Conservation (phyloP, 2,888 invertebrate species). For the Pteria penguin region DNA sequence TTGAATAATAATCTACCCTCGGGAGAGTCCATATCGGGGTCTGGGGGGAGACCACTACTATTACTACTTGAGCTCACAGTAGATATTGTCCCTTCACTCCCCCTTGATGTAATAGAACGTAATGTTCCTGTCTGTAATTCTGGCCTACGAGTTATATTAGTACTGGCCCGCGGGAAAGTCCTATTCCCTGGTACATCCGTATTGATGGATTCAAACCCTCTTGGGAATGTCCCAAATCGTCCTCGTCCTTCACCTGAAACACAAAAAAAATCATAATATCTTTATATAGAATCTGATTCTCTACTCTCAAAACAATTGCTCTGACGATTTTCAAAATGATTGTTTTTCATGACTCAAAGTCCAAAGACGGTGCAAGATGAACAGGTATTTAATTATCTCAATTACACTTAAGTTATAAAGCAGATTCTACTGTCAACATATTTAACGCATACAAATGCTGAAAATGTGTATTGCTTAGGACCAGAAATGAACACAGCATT, state of each 20-base stretch:
- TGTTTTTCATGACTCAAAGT: no score
- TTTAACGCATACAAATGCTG: no score
- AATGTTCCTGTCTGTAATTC: slow-evolving; percentile 60
- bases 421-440: no score
- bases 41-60: slow-evolving; percentile 75
- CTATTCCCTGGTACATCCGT: slow-evolving; percentile 61
- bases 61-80: slow-evolving; percentile 72
- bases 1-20: slow-evolving; percentile 61
- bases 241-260: slow-evolving; percentile 50
- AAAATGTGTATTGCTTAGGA: no score
- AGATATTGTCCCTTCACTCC: slow-evolving; percentile 66
- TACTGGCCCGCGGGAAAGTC: slow-evolving; percentile 70
- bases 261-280: no score
- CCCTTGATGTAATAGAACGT: slow-evolving; percentile 63
- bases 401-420: no score
- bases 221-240: slow-evolving; percentile 72
- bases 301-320: no score
- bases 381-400: no score
- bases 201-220: slow-evolving; percentile 63
- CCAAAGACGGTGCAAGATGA: no score
- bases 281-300: no score
- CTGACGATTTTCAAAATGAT: no score
- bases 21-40: slow-evolving; percentile 74
- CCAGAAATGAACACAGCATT: no score
- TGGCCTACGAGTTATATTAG: slow-evolving; percentile 54